Conservation (phyloP, 2,888 invertebrate species). For the Endotricha flammealis region DNA sequence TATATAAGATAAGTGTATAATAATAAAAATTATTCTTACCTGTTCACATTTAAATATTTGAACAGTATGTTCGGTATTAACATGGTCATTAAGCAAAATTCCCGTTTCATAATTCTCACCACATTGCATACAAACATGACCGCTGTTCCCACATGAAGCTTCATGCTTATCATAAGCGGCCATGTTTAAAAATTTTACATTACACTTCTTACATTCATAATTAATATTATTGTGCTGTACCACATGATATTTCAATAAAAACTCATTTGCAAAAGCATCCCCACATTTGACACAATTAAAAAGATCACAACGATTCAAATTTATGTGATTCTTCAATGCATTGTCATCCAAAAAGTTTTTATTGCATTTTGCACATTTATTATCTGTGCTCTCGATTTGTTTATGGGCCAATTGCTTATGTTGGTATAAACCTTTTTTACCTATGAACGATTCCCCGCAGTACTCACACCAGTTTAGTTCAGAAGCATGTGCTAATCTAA, state of each 20-base stretch:
- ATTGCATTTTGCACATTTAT: constrained; percentile 17
- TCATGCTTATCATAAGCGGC: constrained; percentile 4
- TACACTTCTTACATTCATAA: constrained; percentile 12
- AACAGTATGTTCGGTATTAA: constrained; percentile 16
- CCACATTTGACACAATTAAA: constrained; percentile 27
- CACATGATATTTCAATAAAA: constrained; percentile 23
- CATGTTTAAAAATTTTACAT: constrained; percentile 2
- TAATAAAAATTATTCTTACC: constrained; percentile 10
- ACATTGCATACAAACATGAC: constrained; percentile 23
- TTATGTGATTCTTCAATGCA: constrained; percentile 19
- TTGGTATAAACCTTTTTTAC: constrained; percentile 26
- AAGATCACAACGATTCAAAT: constrained; percentile 4
- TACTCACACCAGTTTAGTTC: constrained; percentile 27
- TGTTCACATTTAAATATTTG: constrained; percentile 14
- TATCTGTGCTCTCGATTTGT: constrained; percentile 15
- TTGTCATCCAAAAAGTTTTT: constrained; percentile 13
- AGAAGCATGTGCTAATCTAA: constrained; percentile 22
- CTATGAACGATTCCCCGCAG: constrained; percentile 30
- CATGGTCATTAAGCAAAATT: constrained; percentile 20
- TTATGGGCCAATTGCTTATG: constrained; percentile 24
- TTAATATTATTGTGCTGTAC: constrained; percentile 1
- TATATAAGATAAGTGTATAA: too few relatives aligned
- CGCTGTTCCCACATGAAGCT: background rate
- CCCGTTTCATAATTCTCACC: constrained; percentile 19
- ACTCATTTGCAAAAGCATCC: constrained; percentile 8